Percentiles rank a stretch among this genome's conserved stretches.
Evolutionary conservation across 1,140 invertebrate genomes (phyloP).

Genomic region (Nephila pilipes): DNA sequence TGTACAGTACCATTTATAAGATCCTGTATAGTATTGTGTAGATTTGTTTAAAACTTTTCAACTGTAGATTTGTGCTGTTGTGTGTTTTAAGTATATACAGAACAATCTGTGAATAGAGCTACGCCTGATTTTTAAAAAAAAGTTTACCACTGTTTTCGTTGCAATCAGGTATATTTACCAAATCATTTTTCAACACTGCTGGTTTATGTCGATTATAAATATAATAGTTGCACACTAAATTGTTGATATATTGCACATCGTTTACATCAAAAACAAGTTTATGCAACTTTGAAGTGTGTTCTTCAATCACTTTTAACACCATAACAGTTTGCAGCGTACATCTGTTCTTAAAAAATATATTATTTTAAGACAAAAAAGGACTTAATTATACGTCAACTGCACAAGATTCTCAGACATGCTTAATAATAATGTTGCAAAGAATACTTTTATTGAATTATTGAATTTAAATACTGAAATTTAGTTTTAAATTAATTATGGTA

Average conservation of each 20-base stretch:
- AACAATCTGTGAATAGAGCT: conserved; percentile 66
- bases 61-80: conserved; percentile 68
- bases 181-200: neutral
- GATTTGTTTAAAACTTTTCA: conserved; percentile 66
- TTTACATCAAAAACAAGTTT: conserved; percentile 27
- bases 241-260: conserved; percentile 36
- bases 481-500: no score
- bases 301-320: neutral
- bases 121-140: conserved; percentile 58
- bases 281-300: conserved; percentile 39
- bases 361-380: no score
- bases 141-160: conserved; percentile 42
- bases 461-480: no score
- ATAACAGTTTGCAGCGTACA: neutral
- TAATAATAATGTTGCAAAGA: no score
- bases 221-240: conserved; percentile 35
- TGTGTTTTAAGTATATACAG: conserved; percentile 61
- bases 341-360: no score
- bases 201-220: neutral
- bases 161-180: conserved; percentile 14
- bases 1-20: conserved; percentile 75
- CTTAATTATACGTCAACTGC: no score
- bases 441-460: no score
- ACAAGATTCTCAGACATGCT: no score
- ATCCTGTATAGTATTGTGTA: conserved; percentile 70